phyloP scores from a whole-genome alignment of 2,797 vertebrate species.

The Podargus strigoides region DNA sequence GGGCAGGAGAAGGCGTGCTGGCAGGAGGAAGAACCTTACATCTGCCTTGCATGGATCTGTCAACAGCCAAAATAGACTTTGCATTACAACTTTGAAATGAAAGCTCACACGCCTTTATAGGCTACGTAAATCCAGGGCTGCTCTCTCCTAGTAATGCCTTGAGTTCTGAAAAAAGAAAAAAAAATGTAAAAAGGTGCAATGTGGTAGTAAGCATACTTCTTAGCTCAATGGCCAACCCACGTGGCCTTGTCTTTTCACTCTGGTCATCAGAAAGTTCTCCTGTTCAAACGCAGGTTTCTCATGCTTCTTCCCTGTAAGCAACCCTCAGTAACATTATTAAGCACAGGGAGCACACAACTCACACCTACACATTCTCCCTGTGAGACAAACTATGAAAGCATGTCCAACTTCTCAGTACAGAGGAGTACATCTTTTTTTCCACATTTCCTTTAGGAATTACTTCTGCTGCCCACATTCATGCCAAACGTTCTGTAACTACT shows the following conservation, averaged over 20 bases:
- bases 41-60: neutral
- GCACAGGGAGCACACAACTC: neutral
- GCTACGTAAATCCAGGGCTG: fast-evolving
- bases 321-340: neutral
- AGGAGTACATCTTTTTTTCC: neutral
- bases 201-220: neutral
- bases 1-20: neutral
- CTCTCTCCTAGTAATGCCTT: neutral
- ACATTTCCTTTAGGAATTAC: neutral
- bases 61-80: neutral
- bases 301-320: neutral
- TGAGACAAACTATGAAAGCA: neutral
- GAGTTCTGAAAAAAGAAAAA: neutral
- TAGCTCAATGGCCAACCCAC: neutral
- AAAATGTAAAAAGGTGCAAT: neutral
- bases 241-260: neutral
- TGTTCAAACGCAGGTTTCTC: neutral
- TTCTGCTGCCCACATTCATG: neutral
- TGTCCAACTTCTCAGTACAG: neutral
- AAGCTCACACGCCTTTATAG: neutral
- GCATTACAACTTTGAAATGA: neutral
- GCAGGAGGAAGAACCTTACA: neutral
- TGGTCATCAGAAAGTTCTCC: neutral
- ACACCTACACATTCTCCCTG: neutral
- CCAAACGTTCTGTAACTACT: constrained; percentile 20